phyloP scores from a whole-genome alignment of 2,797 vertebrate genomes.

The Halcyon chelicuti region DNA sequence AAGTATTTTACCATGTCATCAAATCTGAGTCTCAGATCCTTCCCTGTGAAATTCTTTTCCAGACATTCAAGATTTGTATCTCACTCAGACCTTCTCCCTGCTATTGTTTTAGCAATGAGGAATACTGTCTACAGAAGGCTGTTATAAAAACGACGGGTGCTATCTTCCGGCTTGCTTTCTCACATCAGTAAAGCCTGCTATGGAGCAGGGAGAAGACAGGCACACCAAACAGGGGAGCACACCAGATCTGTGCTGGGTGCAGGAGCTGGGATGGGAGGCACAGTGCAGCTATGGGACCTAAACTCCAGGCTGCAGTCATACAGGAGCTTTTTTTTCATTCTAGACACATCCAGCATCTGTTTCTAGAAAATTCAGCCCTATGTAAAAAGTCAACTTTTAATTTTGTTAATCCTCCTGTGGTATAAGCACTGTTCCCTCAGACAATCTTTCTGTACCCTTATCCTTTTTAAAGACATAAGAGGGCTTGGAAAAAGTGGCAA shows the following conservation, averaged over 20 bases:
- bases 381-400: not conserved
- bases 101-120: not conserved
- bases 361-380: not conserved
- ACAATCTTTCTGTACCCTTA: not conserved
- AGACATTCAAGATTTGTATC: not conserved
- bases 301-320: not conserved
- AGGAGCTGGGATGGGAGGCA: not conserved
- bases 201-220: not conserved
- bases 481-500: not conserved
- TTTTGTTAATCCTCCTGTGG: not conserved
- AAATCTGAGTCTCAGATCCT: not conserved
- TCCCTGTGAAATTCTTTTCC: not conserved
- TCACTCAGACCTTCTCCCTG: not conserved
- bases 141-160: not conserved
- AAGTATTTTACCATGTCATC: not conserved
- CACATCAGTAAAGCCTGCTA: not conserved
- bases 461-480: not conserved
- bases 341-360: not conserved
- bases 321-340: not conserved
- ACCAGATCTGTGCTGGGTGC: fast-evolving
- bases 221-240: not conserved
- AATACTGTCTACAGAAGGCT: not conserved
- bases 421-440: not conserved
- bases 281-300: not conserved
- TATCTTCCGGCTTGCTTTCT: not conserved